Evolutionary conservation across 1,140 invertebrate species (phyloP), one percentile per base, ranked within the genome.

Genomic region (Arion vulgaris): DNA sequence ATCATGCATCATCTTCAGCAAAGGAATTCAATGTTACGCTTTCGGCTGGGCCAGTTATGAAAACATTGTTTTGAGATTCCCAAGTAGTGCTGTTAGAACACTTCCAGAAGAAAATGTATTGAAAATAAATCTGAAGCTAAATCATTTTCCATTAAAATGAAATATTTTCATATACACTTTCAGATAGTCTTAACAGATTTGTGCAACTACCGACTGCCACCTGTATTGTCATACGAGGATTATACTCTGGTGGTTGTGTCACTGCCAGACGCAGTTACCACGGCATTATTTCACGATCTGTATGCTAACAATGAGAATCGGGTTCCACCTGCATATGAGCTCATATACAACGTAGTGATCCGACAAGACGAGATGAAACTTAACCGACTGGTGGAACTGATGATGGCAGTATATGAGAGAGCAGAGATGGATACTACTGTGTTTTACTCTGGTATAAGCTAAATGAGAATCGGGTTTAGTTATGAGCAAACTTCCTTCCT

Each of bases 221-320:
- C 34, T 23, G 39, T 51, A 15, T 32, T 78, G 32, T 39, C 76
- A 0, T 36, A 78, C 34, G 76, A 78, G 38, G 76, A 78, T 34
- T 78, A 66, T 39, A 78, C 34, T 2, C 53, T 68, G 1, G 32
- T 45, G 26, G 19, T 78, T 1, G 62, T 78, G 11, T 78, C 53
- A 17, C 53, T 78, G 32, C 51, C 53, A 9, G 76, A 78, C 57
- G 4, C 76, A 15, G 34, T 11, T 11, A 78, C 32, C 32, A 66
- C 76, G 4, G 76, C 53, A 9, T 36, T 78, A 13, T 78, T 78
- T 34, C 57, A 41, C 28, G 76, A 78, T 26, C 57, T 78, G 51
- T 78, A 78, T 36, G 38, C 62, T 26, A 78, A 78, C 76, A 78
- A 78, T 32, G 57, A 78, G 39, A 78, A 78, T 28, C 53, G 51